Conservation (phyloP, 1,140 invertebrate genomes). For the Coenobita brevimanus region DNA sequence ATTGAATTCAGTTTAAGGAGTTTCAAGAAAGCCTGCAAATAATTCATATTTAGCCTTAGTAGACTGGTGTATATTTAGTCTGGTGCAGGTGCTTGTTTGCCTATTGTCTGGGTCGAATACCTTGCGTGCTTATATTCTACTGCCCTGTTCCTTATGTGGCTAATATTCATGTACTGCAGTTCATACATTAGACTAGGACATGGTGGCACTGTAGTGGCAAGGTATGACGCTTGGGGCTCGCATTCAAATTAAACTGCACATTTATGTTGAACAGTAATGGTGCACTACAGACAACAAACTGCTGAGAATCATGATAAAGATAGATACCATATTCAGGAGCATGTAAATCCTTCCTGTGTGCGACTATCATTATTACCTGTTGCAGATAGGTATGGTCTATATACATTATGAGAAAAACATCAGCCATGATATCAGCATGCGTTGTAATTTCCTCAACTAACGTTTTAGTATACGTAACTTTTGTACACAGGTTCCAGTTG, state of each 20-base stretch:
- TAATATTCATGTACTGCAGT: background rate
- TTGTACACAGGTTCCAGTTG: too few species aligned
- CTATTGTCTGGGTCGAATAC: background rate
- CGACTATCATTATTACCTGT: too few species aligned
- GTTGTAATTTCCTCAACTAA: too few species aligned
- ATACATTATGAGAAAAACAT: too few species aligned
- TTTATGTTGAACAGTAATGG: conserved; percentile 4
- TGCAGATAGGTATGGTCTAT: too few species aligned
- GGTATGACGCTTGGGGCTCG: background rate
- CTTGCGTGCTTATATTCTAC: background rate
- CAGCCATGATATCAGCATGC: too few species aligned
- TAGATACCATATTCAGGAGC: too few species aligned
- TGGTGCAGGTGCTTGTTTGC: conserved; percentile 19
- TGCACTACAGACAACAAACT: conserved; percentile 11
- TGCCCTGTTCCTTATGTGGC: conserved; percentile 3
- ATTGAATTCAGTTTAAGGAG: conserved; percentile 50
- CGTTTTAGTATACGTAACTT: too few species aligned
- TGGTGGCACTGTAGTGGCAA: background rate
- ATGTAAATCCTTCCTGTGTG: too few species aligned
- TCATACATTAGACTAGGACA: conserved; percentile 15
- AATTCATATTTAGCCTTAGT: conserved; percentile 57
- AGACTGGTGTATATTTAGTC: conserved; percentile 50
- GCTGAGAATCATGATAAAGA: background rate
- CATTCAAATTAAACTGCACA: background rate
- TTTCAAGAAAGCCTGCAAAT: conserved; percentile 31